Evolutionary conservation across 2,113 vertebrate genomes (phyloP).

Genomic region (Gavialis gangeticus): DNA sequence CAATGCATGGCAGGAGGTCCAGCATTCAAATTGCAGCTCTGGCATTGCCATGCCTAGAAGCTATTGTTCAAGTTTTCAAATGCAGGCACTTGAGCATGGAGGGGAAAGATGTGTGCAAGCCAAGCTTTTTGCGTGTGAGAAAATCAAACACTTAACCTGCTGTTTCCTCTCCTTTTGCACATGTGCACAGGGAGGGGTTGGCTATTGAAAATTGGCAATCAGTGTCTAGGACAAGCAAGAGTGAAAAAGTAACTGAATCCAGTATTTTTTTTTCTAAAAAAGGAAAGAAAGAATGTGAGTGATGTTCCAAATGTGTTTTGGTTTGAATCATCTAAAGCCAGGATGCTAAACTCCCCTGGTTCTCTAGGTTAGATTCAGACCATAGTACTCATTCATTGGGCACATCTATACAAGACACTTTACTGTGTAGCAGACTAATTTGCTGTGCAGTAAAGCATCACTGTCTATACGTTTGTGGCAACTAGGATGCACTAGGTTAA

Average conservation of each 20-base stretch:
- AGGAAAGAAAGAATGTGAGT: not conserved
- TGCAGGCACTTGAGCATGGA: rapidly evolving
- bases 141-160: rapidly evolving
- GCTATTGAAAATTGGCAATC: not conserved
- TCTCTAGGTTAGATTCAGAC: too few species aligned
- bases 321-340: not conserved
- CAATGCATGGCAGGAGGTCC: not conserved
- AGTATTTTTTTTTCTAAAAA: too few species aligned
- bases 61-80: rapidly evolving
- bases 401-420: too few species aligned
- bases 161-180: not conserved
- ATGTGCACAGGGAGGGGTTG: too few species aligned
- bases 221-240: not conserved
- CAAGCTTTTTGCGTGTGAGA: not conserved
- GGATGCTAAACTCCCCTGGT: too few species aligned
- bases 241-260: not conserved
- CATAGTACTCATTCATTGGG: too few species aligned
- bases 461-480: too few species aligned
- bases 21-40: not conserved
- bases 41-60: not conserved
- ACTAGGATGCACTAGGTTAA: too few species aligned
- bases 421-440: too few species aligned
- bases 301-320: not conserved
- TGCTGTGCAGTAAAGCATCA: too few species aligned
- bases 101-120: rapidly evolving